phyloP scores from a whole-genome alignment of 2,113 vertebrate species.

The Pseudolaguvia tuberculata region DNA sequence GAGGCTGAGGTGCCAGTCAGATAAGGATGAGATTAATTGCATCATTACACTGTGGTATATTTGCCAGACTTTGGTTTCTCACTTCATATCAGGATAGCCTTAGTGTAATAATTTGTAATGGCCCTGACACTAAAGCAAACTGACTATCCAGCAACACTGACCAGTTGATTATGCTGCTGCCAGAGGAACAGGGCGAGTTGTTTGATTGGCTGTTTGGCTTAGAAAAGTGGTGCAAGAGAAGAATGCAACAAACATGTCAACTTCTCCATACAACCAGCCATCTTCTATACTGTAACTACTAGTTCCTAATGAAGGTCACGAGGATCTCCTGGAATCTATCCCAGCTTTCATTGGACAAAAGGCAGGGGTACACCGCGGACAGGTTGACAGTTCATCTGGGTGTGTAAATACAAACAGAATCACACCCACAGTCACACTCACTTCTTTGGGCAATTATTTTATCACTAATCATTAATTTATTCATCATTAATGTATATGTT shows the following conservation, averaged over 20 bases:
- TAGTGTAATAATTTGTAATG: background rate
- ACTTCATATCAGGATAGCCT: background rate
- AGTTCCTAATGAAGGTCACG: too few species aligned
- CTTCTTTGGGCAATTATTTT: too few species aligned
- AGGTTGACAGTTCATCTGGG: too few species aligned
- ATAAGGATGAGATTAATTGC: background rate
- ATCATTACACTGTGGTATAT: background rate
- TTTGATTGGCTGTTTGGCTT: background rate
- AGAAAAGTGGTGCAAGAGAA: background rate
- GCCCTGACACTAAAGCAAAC: conserved; percentile 2
- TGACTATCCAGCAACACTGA: background rate
- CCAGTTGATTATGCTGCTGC: background rate
- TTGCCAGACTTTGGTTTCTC: background rate
- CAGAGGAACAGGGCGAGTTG: background rate
- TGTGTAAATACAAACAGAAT: too few species aligned
- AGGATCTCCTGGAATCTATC: too few species aligned
- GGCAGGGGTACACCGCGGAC: too few species aligned
- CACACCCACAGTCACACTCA: too few species aligned
- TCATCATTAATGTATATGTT: too few species aligned
- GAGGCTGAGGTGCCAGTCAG: background rate
- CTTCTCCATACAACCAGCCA: background rate
- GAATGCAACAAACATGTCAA: too few species aligned
- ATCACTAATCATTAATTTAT: too few species aligned
- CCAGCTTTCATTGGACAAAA: too few species aligned
- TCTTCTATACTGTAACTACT: too few species aligned